Evolutionary conservation across 2,888 invertebrate genomes (phyloP), one percentile per base, ranked within the genome.

Genomic region (Drosophila nigricruria): DNA sequence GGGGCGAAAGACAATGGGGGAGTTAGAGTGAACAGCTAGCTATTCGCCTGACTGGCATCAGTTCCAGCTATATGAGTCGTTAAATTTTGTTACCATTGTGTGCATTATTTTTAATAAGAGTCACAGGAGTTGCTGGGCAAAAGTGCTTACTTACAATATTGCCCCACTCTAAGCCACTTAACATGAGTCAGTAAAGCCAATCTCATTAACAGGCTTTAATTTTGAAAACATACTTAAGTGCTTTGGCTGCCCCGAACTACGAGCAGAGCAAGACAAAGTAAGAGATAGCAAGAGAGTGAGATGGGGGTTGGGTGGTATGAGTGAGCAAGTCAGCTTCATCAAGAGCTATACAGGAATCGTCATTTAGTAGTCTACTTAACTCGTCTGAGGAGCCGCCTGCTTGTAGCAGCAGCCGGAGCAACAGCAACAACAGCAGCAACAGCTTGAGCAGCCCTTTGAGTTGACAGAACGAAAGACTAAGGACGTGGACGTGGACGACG

Each of bases 351-450:
- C 54, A 27, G 54, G 69, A 78, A 73, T 72, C 82, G 78, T 85
- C 86, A 82, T 86, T 89, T 88, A 89, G 86, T 82, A 86, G 86
- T 89, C 86, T 90, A 89, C 86, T 90, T 86, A 90, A 80, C 90
- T 86, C 88, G 83, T 88, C 90, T 86, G 64, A 88, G 85, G 77
- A 84, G 86, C 70, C 73, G 89, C 42, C 70, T 70, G 80, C 53
- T 77, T 71, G 80, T 77, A 47, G 10, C 45, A 45, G 45, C 45
- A 77, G 69, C 81, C 81, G 73, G 79, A 72, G 77, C 77, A 86
- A 74, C 69, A 75, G 57, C 77, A 73, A 77, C 75, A 23, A 12
- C 20, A 20, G 52, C 34, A 77, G 70, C 85, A 85, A 82, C 80
- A 73, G 81, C 81, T 89, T 75, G 87, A 89, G 81, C 75, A 75